Conservation (phyloP, 2,113 vertebrate species). For the Dipodomys stephensi region DNA sequence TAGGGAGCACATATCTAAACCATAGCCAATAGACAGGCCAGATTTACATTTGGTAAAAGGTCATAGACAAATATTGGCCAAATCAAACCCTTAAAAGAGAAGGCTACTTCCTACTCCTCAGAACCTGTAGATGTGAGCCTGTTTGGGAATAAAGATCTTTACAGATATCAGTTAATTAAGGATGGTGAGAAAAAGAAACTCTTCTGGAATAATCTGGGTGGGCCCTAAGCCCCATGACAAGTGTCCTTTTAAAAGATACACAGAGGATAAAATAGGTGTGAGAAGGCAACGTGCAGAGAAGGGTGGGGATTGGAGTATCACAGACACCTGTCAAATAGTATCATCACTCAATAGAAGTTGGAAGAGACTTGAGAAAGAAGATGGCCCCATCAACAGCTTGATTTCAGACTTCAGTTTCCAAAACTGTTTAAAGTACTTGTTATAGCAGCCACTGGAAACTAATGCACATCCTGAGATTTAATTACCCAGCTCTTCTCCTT, state of each 20-base stretch:
- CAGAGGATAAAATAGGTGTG: background rate
- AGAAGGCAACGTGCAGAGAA: background rate
- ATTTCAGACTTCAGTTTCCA: background rate
- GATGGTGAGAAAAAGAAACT: background rate
- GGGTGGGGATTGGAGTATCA: too few species aligned
- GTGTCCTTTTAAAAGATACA: background rate
- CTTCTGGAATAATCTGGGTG: background rate
- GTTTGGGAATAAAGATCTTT: background rate
- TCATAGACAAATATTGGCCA: background rate
- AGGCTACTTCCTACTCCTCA: background rate
- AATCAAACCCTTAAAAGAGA: background rate
- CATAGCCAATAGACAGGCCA: background rate
- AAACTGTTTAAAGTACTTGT: background rate
- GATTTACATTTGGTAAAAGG: background rate
- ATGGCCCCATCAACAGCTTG: background rate
- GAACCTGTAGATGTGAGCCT: background rate
- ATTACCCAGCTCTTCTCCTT: background rate
- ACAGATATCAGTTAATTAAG: background rate
- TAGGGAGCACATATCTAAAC: background rate
- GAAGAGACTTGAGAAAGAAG: background rate
- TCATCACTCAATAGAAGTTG: background rate
- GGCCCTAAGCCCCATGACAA: background rate
- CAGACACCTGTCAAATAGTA: background rate
- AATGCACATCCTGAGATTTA: background rate
- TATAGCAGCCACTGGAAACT: background rate